phyloP scores from a whole-genome alignment of 2,888 invertebrate genomes.

The Coelinius sp. region DNA sequence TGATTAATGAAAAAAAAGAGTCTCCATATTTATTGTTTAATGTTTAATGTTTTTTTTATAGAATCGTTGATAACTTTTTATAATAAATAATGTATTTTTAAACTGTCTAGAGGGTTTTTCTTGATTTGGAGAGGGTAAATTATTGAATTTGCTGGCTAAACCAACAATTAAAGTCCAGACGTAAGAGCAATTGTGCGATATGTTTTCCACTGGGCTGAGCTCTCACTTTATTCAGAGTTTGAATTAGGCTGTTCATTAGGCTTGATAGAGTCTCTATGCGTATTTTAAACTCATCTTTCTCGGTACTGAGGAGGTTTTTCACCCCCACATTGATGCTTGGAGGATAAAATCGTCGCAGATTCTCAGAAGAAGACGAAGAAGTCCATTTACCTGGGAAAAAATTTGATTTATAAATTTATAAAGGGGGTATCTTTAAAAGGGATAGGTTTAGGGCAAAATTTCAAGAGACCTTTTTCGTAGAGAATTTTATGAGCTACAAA shows the following conservation, averaged over 20 bases:
- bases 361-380: constrained; percentile 63
- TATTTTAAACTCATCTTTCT: constrained; percentile 65
- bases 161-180: constrained; percentile 86
- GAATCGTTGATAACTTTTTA: neutral
- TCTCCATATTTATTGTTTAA: neutral
- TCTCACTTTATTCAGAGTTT: constrained; percentile 78
- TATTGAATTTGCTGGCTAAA: constrained; percentile 74
- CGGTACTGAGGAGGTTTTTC: constrained; percentile 62
- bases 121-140: neutral
- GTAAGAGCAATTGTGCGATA: constrained; percentile 82
- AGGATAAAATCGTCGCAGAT: constrained; percentile 69
- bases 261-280: constrained; percentile 65
- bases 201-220: constrained; percentile 83
- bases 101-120: no score
- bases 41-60: neutral
- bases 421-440: neutral
- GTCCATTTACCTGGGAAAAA: constrained; percentile 70
- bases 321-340: constrained; percentile 68
- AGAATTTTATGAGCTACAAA: no score
- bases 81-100: constrained; percentile 14
- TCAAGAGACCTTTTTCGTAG: neutral
- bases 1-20: constrained; percentile 58
- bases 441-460: neutral
- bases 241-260: constrained; percentile 71
- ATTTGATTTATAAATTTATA: constrained; percentile 17